Evolutionary conservation across 2,113 vertebrate genomes (phyloP).

Genomic region (Podilymbus podiceps): DNA sequence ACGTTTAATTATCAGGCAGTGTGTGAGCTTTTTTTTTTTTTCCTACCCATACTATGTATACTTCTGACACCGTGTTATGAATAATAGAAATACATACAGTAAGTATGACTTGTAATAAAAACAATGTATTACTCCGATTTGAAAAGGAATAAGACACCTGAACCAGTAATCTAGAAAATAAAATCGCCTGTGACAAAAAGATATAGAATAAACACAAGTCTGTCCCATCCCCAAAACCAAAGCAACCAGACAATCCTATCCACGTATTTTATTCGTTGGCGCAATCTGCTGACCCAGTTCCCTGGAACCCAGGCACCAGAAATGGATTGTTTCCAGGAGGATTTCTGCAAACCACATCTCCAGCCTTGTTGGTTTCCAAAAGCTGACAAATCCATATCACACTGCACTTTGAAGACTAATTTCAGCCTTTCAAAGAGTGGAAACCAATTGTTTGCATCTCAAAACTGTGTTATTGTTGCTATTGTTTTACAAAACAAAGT

Average conservation of each 20-base stretch:
- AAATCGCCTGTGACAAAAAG: background rate
- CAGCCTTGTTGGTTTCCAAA: background rate
- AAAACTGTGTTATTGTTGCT: background rate
- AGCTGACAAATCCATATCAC: background rate
- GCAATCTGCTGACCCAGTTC: conserved; percentile 16
- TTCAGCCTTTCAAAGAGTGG: background rate
- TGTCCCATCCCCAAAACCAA: background rate
- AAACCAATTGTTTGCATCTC: background rate
- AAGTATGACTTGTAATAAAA: background rate
- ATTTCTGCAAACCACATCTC: conserved; percentile 21
- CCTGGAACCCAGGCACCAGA: background rate
- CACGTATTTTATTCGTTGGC: background rate
- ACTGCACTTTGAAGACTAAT: background rate
- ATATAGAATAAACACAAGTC: background rate
- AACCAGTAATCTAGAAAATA: background rate
- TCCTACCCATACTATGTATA: background rate
- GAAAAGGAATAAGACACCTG: background rate
- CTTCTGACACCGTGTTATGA: background rate
- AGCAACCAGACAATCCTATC: background rate
- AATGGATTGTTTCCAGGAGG: background rate
- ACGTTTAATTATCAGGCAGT: background rate
- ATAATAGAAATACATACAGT: background rate
- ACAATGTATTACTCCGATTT: background rate
- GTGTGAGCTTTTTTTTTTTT: background rate
- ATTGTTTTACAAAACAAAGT: background rate